phyloP scores from a whole-genome alignment of 2,797 vertebrate genomes.

The Leptoclinus maculatus region DNA sequence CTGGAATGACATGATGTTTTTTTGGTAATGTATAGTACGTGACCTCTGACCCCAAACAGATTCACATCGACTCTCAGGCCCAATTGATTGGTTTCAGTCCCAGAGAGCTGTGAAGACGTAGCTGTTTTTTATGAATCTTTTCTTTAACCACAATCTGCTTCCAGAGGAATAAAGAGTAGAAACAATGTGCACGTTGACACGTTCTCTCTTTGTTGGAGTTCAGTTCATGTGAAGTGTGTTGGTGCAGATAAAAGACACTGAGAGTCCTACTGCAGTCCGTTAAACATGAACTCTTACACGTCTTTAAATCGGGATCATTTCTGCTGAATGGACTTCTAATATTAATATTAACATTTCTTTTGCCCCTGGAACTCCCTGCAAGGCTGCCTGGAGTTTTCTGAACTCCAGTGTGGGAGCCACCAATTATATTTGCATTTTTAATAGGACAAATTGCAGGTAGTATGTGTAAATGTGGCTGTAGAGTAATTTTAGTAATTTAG shows the following conservation, averaged over 20 bases:
- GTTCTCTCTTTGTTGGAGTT: neutral
- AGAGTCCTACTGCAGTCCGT: no score
- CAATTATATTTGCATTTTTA: constrained; percentile 58
- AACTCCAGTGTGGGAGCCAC: neutral
- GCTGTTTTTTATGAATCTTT: constrained; percentile 13
- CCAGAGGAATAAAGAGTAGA: no score
- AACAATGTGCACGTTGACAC: neutral
- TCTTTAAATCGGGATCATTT: neutral
- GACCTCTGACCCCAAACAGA: constrained; percentile 22
- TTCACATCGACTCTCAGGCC: neutral
- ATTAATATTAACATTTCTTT: neutral
- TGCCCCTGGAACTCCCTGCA: constrained; percentile 38
- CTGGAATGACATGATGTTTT: neutral
- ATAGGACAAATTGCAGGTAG: constrained; percentile 17
- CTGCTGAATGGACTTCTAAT: constrained; percentile 2
- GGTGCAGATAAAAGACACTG: neutral
- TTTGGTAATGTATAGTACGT: neutral
- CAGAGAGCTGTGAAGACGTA: constrained; percentile 12
- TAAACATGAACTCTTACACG: neutral
- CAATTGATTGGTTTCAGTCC: neutral
- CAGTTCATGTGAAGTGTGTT: neutral
- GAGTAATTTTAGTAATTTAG: constrained; percentile 2
- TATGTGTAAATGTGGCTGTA: neutral
- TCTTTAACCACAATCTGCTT: neutral
- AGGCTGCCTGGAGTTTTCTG: constrained; percentile 44